phyloP scores from a whole-genome alignment of 2,888 invertebrate genomes.

The Caradrina clavipalpis region DNA sequence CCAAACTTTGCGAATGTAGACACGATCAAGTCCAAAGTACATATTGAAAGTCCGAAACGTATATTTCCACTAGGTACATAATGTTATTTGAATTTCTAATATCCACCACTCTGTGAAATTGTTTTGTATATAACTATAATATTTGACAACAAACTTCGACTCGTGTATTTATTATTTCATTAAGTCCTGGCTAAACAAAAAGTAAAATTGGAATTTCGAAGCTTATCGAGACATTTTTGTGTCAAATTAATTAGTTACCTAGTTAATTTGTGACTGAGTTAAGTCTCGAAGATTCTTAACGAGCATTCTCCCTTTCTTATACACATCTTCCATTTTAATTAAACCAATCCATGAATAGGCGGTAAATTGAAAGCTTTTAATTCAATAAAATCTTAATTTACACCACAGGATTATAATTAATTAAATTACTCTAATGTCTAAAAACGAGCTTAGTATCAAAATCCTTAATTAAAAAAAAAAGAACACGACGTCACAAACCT shows the following conservation, averaged over 20 bases:
- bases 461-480: conserved; percentile 33
- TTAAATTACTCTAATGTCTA: conserved; percentile 9
- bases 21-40: conserved; percentile 24
- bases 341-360: conserved; percentile 8
- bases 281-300: conserved; percentile 1
- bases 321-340: conserved; percentile 17
- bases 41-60: conserved; percentile 28
- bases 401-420: conserved; percentile 9
- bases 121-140: conserved; percentile 22
- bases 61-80: conserved; percentile 19
- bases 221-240: conserved; percentile 16
- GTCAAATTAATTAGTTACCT: conserved; percentile 25
- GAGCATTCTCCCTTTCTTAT: conserved; percentile 19
- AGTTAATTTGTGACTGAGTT: conserved; percentile 18
- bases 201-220: conserved; percentile 21
- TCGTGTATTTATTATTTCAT: conserved; percentile 7
- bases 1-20: conserved; percentile 30
- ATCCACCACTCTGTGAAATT: conserved; percentile 17
- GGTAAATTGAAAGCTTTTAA: conserved; percentile 34
- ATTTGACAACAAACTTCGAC: conserved; percentile 26
- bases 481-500: conserved; percentile 42
- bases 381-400: conserved; percentile 34
- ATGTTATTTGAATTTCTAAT: conserved; percentile 40
- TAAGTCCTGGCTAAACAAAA: conserved; percentile 8
- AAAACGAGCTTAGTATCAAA: conserved; percentile 38